A percentile compares a stretch with the other conserved stretches of the same genome.
Conservation (phyloP, 1,140 invertebrate species). For the Drosophila kanapiae region DNA sequence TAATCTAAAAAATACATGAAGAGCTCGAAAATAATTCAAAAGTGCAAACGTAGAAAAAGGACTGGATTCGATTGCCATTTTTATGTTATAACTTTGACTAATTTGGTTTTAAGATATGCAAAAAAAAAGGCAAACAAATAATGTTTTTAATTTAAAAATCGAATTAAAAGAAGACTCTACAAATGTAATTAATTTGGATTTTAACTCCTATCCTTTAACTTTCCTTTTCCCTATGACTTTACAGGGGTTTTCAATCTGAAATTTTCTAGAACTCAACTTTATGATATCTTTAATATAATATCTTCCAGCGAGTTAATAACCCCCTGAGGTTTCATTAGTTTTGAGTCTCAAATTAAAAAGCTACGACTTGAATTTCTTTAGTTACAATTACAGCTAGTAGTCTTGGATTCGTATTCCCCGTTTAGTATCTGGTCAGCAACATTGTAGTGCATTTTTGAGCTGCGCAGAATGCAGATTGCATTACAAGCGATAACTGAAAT, state of each 20-base stretch:
- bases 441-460: constrained; percentile 23
- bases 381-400: background rate
- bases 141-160: too few relatives aligned
- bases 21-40: too few relatives aligned
- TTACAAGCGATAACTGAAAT: constrained; percentile 58
- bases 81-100: too few relatives aligned
- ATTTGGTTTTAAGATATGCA: too few relatives aligned
- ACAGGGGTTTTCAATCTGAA: background rate
- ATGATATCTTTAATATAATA: background rate
- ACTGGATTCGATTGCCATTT: too few relatives aligned
- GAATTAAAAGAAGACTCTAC: too few relatives aligned
- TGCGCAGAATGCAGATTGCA: constrained; percentile 52
- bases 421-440: constrained; percentile 38
- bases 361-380: constrained; percentile 4
- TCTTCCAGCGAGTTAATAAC: background rate
- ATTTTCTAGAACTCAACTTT: background rate
- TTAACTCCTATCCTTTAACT: background rate
- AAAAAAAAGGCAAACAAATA: too few relatives aligned
- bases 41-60: too few relatives aligned
- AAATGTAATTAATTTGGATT: too few relatives aligned
- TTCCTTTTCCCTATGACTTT: background rate
- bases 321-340: constrained; percentile 14
- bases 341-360: constrained; percentile 25
- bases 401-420: constrained; percentile 12
- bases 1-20: too few relatives aligned